Percentiles rank a stretch among this genome's conserved stretches.
Evolutionary conservation across 2,113 vertebrate genomes (phyloP).

Genomic region (Antechinus flavipes): DNA sequence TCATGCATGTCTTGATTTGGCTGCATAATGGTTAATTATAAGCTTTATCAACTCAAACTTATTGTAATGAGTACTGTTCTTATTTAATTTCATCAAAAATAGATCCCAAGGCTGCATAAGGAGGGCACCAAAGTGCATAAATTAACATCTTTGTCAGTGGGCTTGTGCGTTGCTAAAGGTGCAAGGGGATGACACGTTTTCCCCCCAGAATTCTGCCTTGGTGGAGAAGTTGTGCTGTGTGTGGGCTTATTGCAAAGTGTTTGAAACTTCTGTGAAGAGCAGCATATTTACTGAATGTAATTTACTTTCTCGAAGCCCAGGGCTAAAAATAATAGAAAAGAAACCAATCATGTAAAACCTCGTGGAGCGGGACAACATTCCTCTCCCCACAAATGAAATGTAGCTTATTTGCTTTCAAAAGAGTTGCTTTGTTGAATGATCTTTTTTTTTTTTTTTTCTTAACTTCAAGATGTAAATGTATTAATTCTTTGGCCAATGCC

Average conservation of each 20-base stretch:
- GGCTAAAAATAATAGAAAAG: conserved; percentile 53
- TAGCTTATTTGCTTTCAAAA: conserved; percentile 56
- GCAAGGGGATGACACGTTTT: background rate
- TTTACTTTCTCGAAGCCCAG: conserved; percentile 56
- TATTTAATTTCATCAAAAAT: conserved; percentile 52
- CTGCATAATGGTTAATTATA: conserved; percentile 56
- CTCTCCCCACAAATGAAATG: conserved; percentile 59
- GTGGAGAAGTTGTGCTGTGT: conserved; percentile 24
- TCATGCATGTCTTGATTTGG: conserved; percentile 50
- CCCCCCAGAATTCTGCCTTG: conserved; percentile 31
- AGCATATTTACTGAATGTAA: conserved; percentile 39
- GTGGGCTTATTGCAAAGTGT: conserved; percentile 41
- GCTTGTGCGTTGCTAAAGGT: conserved; percentile 23
- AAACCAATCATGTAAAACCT: conserved; percentile 56
- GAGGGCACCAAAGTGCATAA: conserved; percentile 18
- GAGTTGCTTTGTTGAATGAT: conserved; percentile 50
- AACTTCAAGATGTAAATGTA: conserved; percentile 57
- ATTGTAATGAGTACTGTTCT: conserved; percentile 45
- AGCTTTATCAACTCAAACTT: conserved; percentile 52
- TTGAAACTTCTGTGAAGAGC: conserved; percentile 55
- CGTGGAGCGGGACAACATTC: conserved; percentile 43
- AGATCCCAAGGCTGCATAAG: conserved; percentile 16
- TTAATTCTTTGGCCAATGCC: conserved; percentile 54
- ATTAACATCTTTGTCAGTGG: conserved; percentile 46
- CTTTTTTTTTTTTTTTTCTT: conserved; percentile 36